phyloP scores from a whole-genome alignment of 2,888 invertebrate genomes.

The Phalera bucephala region DNA sequence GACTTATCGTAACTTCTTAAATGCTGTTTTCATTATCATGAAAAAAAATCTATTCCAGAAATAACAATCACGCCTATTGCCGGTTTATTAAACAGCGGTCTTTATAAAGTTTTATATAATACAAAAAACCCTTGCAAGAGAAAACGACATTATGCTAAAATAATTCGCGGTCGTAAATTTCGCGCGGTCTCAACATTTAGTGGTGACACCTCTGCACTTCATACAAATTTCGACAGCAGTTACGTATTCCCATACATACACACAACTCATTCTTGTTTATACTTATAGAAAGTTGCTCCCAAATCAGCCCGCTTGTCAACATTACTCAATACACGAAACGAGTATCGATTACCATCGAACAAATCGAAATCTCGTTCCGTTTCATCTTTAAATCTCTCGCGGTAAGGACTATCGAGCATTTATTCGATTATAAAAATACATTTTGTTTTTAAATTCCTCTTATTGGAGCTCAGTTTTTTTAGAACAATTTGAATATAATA shows the following conservation, averaged over 20 bases:
- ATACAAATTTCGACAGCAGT: conserved; percentile 53
- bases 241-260: conserved; percentile 45
- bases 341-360: conserved; percentile 25
- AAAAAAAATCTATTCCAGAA: no score
- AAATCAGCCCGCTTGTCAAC: conserved; percentile 66
- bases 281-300: conserved; percentile 76
- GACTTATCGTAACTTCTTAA: no score
- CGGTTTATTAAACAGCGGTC: no score
- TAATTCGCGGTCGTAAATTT: background rate
- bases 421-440: conserved; percentile 5
- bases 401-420: conserved; percentile 11
- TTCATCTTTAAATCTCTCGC: conserved; percentile 17
- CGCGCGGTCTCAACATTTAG: conserved; percentile 8
- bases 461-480: conserved; percentile 40
- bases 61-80: no score
- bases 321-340: conserved; percentile 57
- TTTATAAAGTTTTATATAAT: no score
- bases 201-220: conserved; percentile 24
- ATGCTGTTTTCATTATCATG: no score
- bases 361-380: conserved; percentile 18
- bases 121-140: no score
- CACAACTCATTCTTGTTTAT: conserved; percentile 56
- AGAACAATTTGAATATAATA: conserved; percentile 37
- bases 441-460: conserved; percentile 16
- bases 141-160: no score